Evolutionary conservation across 2,113 vertebrate genomes (phyloP).

Genomic region (Sander vitreus): DNA sequence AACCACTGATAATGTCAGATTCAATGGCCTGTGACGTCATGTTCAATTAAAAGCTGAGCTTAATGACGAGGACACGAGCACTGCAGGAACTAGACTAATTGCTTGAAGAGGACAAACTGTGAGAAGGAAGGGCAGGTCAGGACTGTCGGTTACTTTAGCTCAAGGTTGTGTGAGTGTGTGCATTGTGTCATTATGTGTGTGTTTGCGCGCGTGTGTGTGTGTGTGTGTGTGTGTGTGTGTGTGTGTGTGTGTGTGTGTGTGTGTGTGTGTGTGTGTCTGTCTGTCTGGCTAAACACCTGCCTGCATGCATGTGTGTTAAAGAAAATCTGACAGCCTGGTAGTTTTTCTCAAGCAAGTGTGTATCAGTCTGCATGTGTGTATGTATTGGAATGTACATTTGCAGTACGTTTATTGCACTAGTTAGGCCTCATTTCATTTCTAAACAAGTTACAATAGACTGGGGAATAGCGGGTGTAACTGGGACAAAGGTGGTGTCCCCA

Average conservation of each 20-base stretch:
- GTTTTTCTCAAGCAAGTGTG: background rate
- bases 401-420: too few relatives aligned
- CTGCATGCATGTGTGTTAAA: background rate
- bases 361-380: too few relatives aligned
- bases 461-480: too few relatives aligned
- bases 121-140: slow-evolving; percentile 16
- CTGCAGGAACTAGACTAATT: slow-evolving; percentile 33
- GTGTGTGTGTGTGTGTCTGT: background rate
- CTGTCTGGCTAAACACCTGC: too few relatives aligned
- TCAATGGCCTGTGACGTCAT: slow-evolving; percentile 40
- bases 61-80: slow-evolving; percentile 29
- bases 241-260: background rate
- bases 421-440: too few relatives aligned
- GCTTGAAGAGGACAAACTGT: slow-evolving; percentile 20
- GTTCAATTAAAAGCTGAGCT: slow-evolving; percentile 48
- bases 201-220: background rate
- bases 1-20: slow-evolving; percentile 36
- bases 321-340: slow-evolving; percentile 16
- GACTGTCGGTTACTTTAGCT: slow-evolving; percentile 25
- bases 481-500: too few relatives aligned
- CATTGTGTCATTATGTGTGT: background rate
- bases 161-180: slow-evolving; percentile 11
- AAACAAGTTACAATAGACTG: too few relatives aligned
- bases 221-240: background rate
- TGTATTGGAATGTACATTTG: too few relatives aligned